These are phyloP conservation scores for Sebastes vulpes DNA, from an alignment of 2,797 vertebrate genomes.

Conservation along the genomic window DNA sequence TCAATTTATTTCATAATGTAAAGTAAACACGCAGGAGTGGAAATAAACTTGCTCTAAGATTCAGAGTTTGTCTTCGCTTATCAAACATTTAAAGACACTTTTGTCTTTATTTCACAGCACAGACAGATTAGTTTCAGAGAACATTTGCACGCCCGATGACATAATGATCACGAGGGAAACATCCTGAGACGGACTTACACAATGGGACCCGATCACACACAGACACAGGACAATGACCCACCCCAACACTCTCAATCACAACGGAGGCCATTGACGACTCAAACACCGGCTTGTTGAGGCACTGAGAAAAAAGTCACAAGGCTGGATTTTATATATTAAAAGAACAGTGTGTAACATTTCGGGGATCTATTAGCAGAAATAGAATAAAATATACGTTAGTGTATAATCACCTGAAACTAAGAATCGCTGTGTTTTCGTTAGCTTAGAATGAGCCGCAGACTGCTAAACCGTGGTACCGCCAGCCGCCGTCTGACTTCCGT, in stretches of 20 bases:
- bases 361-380: too few species aligned
- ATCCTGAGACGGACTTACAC: conserved; percentile 52
- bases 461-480: too few species aligned
- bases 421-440: too few species aligned
- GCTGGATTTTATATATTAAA: too few species aligned
- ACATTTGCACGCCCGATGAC: background rate
- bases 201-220: conserved; percentile 42
- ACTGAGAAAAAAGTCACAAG: background rate
- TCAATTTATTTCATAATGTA: background rate
- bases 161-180: background rate
- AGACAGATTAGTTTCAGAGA: conserved; percentile 5
- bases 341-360: too few species aligned
- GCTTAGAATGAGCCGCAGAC: too few species aligned
- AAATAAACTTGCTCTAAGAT: background rate
- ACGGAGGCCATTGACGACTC: conserved; percentile 41
- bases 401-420: too few species aligned
- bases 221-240: conserved; percentile 7
- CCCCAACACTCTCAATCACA: conserved; percentile 21
- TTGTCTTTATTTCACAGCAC: background rate
- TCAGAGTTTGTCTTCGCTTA: background rate
- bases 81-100: background rate
- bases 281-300: background rate
- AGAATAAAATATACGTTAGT: too few species aligned
- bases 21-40: background rate
- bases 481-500: too few species aligned